Evolutionary conservation across 2,797 vertebrate species (phyloP).

Genomic region (Acanthis flammea): DNA sequence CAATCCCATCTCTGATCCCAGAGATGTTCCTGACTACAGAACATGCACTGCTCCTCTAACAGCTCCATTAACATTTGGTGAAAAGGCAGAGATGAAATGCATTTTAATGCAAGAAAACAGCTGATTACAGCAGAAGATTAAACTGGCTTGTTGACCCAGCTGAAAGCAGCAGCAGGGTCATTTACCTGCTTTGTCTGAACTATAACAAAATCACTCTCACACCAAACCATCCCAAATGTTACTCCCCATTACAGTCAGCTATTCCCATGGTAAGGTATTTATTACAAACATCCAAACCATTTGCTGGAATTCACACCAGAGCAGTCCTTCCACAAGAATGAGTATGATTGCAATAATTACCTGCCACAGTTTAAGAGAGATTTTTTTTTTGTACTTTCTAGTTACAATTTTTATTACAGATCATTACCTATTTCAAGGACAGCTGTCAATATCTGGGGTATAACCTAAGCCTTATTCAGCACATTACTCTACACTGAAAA

Average conservation of each 20-base stretch:
- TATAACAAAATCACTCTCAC: not conserved
- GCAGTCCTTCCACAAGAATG: not conserved
- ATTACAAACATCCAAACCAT: not conserved
- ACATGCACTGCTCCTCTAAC: not conserved
- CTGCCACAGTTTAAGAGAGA: not conserved
- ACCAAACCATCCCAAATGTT: not conserved
- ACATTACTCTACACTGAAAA: not conserved
- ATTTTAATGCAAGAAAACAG: not conserved
- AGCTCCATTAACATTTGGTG: not conserved
- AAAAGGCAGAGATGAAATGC: not conserved
- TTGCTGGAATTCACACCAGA: not conserved
- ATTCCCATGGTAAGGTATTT: not conserved
- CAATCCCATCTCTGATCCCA: not conserved
- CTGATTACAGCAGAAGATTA: not conserved
- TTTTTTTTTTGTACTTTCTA: not conserved
- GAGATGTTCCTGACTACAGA: not conserved
- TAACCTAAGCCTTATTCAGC: not conserved
- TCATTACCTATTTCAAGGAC: not conserved
- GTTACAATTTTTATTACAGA: not conserved
- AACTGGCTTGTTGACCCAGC: not conserved
- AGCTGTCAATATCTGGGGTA: not conserved
- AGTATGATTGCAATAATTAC: not conserved
- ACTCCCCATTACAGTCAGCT: not conserved
- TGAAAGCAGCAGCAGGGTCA: not conserved
- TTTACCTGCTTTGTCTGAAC: not conserved